Base-by-base conservation (phyloP, 2,888 invertebrate genomes). In the Parasteatoda lunata region DNA sequence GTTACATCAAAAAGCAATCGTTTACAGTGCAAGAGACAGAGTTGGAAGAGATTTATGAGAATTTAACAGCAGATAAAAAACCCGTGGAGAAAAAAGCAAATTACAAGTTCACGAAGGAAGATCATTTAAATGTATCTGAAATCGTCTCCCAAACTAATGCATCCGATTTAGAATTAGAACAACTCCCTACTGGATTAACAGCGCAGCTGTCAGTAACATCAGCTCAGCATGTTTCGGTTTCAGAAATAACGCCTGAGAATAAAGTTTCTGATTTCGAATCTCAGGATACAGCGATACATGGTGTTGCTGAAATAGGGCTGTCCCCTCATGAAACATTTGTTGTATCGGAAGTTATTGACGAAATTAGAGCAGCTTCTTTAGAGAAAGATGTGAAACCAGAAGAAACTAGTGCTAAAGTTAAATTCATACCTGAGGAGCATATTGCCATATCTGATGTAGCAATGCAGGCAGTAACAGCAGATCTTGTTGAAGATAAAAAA, bases 391-490 rank as follows among this genome's bases (percentile, higher is more conserved):
- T 87, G 54, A 45, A 68, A 11, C 89, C 89, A n/a, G 64, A 73
- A 51, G 80, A 77, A 64, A 77, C 87, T 47, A 86, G 77, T 71
- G 88, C 85, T 47, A n/a, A 64, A 69, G 72, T 88, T 13, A 75
- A 86, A 15, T 86, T 88, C 68, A 88, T 86, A 54, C 86, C 88
- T 47, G 88, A 80, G 52, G 70, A 87, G 59, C 87, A 89, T 75
- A 54, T 89, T 30, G 89, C 89, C n/a, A 84, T 89, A 11, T 89
- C 89, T 72, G 88, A 89, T 79, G 88, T 88, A 15, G 73, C 68
- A 54, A 84, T 85, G 51, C 83, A 89, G n/a, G 78, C 88, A 15
- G 76, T 87, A 13, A 70, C 89, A 69, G 83, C 79, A n/a, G 89
- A 89, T 13, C 78, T 89, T 9, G 77, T 77, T 59, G 87, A 87